Evolutionary conservation across 2,113 vertebrate species (phyloP), one percentile per base, ranked within the genome.

Genomic region (Ochotona curzoniae): DNA sequence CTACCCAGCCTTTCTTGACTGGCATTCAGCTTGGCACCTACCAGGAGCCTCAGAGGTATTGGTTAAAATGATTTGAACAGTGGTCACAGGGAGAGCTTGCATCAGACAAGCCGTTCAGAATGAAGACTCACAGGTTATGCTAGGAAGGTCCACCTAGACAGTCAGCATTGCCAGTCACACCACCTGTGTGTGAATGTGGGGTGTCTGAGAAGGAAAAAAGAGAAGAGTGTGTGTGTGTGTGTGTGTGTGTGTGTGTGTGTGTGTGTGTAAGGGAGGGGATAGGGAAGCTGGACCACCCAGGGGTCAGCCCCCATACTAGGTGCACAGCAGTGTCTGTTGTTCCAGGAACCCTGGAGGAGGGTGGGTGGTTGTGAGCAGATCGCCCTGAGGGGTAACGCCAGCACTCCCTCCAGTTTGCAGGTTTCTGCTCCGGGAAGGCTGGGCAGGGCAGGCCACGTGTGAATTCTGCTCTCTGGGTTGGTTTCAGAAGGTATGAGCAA

Each of bases 401-500:
- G 28, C 38, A 44, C 38, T n/a, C 60, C 90, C 81, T 81, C 60
- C 20, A 35, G 47, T 76, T 44, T 51, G 54, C 91, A 90, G 85
- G 73, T 95, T 87, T 88, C 35, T 74, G 64, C 21, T 80, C 38
- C 1, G 1, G 7, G 38, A n/a, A 76, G 28, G 38, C 28, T 60
- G 17, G 38, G 38, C 38, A 44, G 38, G 71, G 87, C 21, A 79
- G 92, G 44, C 71, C 82, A 51, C 38, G 1, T 79, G 64, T 85
- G 89, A 93, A 94, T 83, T 73, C 44, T 88, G 86, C 75, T 12
- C 76, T 83, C 76, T 91, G 86, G 26, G 89, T 74, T 76, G 84
- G 91, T 93, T 96, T 96, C 80, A 85, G 63, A 95, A 93, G 69
- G 30, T 89, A 54, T 96, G 93, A 93, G 85, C 7, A 1, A 63